phyloP scores from a whole-genome alignment of 2,113 vertebrate species.

The Chascanopsetta lugubris region DNA sequence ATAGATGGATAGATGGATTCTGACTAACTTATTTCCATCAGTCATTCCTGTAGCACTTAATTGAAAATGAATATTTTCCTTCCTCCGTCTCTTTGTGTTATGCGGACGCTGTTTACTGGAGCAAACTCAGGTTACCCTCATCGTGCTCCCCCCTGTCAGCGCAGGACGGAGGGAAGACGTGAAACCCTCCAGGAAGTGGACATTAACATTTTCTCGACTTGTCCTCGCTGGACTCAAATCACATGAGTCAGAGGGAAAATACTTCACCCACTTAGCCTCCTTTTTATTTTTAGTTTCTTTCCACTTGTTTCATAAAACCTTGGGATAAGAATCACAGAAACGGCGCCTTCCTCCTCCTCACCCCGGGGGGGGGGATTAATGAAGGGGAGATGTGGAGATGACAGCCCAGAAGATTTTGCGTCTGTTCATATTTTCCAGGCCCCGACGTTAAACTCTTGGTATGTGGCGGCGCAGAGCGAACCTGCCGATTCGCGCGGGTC shows the following conservation, averaged over 20 bases:
- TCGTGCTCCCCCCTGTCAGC: too few relatives aligned
- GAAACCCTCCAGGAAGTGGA: too few relatives aligned
- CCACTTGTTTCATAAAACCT: constrained; percentile 10
- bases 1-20: too few relatives aligned
- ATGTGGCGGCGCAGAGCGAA: background rate
- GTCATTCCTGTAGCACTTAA: too few relatives aligned
- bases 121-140: too few relatives aligned
- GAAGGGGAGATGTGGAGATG: constrained; percentile 12
- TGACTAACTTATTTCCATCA: too few relatives aligned
- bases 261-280: background rate
- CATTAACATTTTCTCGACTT: background rate
- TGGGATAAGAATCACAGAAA: constrained; percentile 38
- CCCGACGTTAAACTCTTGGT: constrained; percentile 15
- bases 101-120: background rate
- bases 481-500: constrained; percentile 23
- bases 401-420: background rate
- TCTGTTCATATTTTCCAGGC: constrained; percentile 30
- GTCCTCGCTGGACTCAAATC: background rate
- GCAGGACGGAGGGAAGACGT: too few relatives aligned
- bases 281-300: background rate
- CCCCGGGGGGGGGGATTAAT: constrained; percentile 11
- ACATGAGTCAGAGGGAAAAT: background rate
- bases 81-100: too few relatives aligned
- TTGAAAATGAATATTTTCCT: background rate
- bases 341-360: background rate